A percentile compares a stretch with the other conserved stretches of the same genome.
phyloP scores from a whole-genome alignment of 2,113 vertebrate species.

The Talpa occidentalis region DNA sequence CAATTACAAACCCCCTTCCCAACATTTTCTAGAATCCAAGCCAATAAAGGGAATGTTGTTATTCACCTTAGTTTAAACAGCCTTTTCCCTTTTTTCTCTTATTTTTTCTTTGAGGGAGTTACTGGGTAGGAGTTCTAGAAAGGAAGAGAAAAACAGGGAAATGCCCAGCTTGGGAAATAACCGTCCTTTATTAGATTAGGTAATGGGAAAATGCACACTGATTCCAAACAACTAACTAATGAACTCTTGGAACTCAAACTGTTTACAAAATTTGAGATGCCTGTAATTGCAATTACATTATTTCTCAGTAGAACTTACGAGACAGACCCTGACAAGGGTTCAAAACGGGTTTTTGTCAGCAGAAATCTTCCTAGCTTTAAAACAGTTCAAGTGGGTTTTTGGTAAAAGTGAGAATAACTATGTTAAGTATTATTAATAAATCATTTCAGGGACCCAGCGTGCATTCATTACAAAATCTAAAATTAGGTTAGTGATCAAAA shows the following conservation, averaged over 20 bases:
- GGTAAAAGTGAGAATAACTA: not conserved
- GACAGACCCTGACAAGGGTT: constrained; percentile 5
- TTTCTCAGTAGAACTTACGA: constrained; percentile 48
- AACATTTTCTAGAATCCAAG: not conserved
- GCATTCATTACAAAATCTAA: constrained; percentile 9
- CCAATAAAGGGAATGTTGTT: not conserved
- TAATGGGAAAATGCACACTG: constrained; percentile 66
- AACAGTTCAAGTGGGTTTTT: not conserved
- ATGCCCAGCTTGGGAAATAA: constrained; percentile 49
- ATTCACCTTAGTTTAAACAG: not conserved
- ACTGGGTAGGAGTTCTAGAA: not conserved
- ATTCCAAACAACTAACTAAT: constrained; percentile 44
- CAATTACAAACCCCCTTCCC: not conserved
- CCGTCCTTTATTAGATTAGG: constrained; percentile 53
- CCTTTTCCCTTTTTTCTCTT: not conserved
- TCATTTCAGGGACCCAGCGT: not conserved
- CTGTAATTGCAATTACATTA: constrained; percentile 67
- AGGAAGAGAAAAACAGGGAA: not conserved
- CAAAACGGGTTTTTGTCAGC: constrained; percentile 13
- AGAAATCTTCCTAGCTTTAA: not conserved
- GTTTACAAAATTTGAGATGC: constrained; percentile 75
- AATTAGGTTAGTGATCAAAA: not conserved
- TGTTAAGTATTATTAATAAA: not conserved
- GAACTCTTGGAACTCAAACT: constrained; percentile 58
- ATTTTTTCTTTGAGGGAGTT: not conserved